Percentiles rank a stretch among this genome's conserved stretches.
Evolutionary conservation across 2,888 invertebrate genomes (phyloP).

Genomic region (Hydriomena furcata): DNA sequence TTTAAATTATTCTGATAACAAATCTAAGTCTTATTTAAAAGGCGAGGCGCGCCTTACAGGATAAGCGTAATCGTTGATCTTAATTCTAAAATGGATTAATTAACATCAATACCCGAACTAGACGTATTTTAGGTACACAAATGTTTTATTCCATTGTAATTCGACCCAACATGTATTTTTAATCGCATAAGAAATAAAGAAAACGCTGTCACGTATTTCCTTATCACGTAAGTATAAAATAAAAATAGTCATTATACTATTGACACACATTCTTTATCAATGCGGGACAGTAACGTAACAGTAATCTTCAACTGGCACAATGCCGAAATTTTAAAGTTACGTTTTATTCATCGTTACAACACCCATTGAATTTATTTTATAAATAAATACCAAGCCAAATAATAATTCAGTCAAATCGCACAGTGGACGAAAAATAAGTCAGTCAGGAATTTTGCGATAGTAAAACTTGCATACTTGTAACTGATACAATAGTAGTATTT

Average conservation of each 20-base stretch:
- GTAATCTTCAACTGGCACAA: conserved; percentile 19
- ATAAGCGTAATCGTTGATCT: conserved; percentile 80
- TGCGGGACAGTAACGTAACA: conserved; percentile 25
- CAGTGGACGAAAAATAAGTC: conserved; percentile 6
- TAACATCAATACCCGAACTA: conserved; percentile 55
- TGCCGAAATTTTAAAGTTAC: conserved; percentile 15
- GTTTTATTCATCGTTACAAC: conserved; percentile 17
- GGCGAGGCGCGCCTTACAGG: conserved; percentile 63
- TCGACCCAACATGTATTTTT: conserved; percentile 9
- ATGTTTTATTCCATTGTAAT: conserved; percentile 16
- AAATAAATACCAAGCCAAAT: conserved; percentile 20
- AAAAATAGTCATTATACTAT: conserved; percentile 22
- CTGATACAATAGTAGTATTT: not conserved
- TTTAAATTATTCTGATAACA: conserved; percentile 72
- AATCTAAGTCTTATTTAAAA: conserved; percentile 77
- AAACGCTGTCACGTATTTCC: conserved; percentile 13
- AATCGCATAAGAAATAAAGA: conserved; percentile 3
- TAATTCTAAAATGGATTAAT: conserved; percentile 61
- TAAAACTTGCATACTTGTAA: not conserved
- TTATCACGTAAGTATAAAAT: conserved; percentile 14
- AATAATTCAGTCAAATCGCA: conserved; percentile 17
- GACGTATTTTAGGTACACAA: conserved; percentile 22
- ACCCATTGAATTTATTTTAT: conserved; percentile 14
- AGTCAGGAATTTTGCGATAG: conserved; percentile 3
- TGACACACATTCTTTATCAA: conserved; percentile 29